These are phyloP conservation scores for Pammene fasciana DNA, from an alignment of 2,888 invertebrate genomes.

Conservation along the genomic window DNA sequence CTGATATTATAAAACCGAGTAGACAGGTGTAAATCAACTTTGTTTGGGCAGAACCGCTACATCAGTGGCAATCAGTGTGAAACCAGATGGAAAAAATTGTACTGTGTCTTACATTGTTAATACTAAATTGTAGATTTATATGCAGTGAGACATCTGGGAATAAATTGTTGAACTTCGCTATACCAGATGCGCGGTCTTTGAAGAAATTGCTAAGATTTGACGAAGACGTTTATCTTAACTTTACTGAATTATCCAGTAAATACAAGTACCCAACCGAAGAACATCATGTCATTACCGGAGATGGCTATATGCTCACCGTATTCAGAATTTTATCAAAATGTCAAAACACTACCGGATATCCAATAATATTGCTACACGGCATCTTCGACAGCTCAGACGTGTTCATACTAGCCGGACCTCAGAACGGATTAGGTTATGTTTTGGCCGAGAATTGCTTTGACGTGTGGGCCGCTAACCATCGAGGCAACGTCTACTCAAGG, in stretches of 20 bases:
- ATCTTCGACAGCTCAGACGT: constrained; percentile 16
- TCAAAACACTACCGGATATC: constrained; percentile 43
- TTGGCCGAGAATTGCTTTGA: constrained; percentile 32
- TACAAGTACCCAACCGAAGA: constrained; percentile 60
- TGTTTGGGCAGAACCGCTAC: constrained; percentile 44
- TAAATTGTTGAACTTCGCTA: constrained; percentile 56
- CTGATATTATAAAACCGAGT: constrained; percentile 71
- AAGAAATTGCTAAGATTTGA: constrained; percentile 63
- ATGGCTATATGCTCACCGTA: constrained; percentile 65
- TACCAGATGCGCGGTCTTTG: constrained; percentile 60
- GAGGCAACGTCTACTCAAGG: constrained; percentile 63
- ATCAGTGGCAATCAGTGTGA: not conserved
- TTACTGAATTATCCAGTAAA: constrained; percentile 63
- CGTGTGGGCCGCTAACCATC: constrained; percentile 37
- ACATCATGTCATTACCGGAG: constrained; percentile 62
- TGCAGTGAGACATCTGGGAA: constrained; percentile 35
- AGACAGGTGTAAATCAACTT: constrained; percentile 62
- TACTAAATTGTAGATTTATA: not conserved
- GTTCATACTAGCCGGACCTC: constrained; percentile 13
- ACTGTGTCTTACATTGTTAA: not conserved
- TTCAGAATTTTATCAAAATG: constrained; percentile 64
- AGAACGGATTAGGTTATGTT: constrained; percentile 8
- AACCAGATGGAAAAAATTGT: constrained; percentile 6
- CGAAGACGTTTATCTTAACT: constrained; percentile 70
- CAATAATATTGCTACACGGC: constrained; percentile 19